These are phyloP conservation scores for Girardinus metallicus DNA, from an alignment of 2,797 vertebrate species.

Conservation along the genomic window DNA sequence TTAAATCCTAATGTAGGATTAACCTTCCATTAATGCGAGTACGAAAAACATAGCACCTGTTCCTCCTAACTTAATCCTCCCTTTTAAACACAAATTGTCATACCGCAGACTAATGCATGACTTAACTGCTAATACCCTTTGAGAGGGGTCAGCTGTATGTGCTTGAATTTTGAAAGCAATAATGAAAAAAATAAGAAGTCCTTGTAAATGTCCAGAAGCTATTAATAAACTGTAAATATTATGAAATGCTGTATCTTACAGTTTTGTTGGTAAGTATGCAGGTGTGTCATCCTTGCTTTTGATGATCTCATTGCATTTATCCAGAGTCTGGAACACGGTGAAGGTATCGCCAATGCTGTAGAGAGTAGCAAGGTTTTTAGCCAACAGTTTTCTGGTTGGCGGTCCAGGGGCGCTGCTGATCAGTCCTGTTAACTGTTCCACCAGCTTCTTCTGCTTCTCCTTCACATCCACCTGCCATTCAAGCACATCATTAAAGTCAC, in stretches of 20 bases:
- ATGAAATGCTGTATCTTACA: slow-evolving; percentile 84
- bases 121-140: slow-evolving; percentile 53
- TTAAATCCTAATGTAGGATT: slow-evolving; percentile 5
- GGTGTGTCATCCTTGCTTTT: slow-evolving; percentile 97
- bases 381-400: slow-evolving; percentile 94
- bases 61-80: slow-evolving; percentile 57
- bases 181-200: slow-evolving; percentile 5
- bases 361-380: slow-evolving; percentile 96
- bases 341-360: slow-evolving; percentile 98
- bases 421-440: slow-evolving; percentile 94
- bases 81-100: slow-evolving; percentile 51
- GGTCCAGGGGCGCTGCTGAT: slow-evolving; percentile 97
- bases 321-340: slow-evolving; percentile 97
- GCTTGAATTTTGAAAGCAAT: slow-evolving; percentile 2
- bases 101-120: slow-evolving; percentile 57
- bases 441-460: slow-evolving; percentile 98
- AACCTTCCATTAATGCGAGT: slow-evolving; percentile 27
- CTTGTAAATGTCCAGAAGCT: slow-evolving; percentile 18
- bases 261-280: slow-evolving; percentile 93
- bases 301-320: slow-evolving; percentile 99
- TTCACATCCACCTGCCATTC: slow-evolving; percentile 92
- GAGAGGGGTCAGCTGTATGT: slow-evolving; percentile 5
- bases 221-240: background rate
- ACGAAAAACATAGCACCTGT: slow-evolving; percentile 39
- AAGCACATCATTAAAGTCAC: slow-evolving; percentile 21